phyloP scores from a whole-genome alignment of 2,888 invertebrate species.

The Aleiodes alternator region DNA sequence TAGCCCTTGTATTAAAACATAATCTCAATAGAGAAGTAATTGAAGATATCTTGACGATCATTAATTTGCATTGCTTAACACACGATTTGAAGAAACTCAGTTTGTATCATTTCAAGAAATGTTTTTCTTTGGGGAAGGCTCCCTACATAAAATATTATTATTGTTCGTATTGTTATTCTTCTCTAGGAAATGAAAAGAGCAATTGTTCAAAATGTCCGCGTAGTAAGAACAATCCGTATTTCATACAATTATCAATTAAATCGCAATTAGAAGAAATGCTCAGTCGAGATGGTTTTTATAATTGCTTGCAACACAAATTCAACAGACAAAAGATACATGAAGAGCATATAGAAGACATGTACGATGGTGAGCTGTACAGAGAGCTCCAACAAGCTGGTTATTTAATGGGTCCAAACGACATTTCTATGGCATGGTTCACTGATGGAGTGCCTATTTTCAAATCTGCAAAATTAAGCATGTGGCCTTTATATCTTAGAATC shows the following conservation, averaged over 20 bases:
- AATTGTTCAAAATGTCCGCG: slow-evolving; percentile 14
- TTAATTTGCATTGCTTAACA: slow-evolving; percentile 35
- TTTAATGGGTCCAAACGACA: slow-evolving; percentile 30
- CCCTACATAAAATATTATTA: not conserved
- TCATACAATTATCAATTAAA: slow-evolving; percentile 36
- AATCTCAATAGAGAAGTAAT: slow-evolving; percentile 15
- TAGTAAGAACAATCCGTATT: slow-evolving; percentile 31
- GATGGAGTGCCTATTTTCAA: slow-evolving; percentile 40
- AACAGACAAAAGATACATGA: not conserved
- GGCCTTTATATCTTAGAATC: slow-evolving; percentile 35
- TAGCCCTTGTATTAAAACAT: slow-evolving; percentile 35
- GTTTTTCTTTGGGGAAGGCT: slow-evolving; percentile 11
- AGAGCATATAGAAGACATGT: slow-evolving; percentile 35
- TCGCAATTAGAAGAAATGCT: slow-evolving; percentile 39
- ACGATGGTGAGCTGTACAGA: slow-evolving; percentile 39
- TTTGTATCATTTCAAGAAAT: slow-evolving; percentile 44
- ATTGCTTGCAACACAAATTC: slow-evolving; percentile 20
- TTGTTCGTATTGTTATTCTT: not conserved
- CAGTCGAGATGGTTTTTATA: slow-evolving; percentile 28
- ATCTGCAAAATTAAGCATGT: slow-evolving; percentile 31
- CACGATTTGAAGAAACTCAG: slow-evolving; percentile 24
- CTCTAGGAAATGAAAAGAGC: not conserved
- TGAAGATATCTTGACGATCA: slow-evolving; percentile 33
- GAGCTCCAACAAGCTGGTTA: slow-evolving; percentile 1
- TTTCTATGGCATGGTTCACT: slow-evolving; percentile 41